Conservation (phyloP, 1,140 invertebrate genomes). For the Forficula auricularia region DNA sequence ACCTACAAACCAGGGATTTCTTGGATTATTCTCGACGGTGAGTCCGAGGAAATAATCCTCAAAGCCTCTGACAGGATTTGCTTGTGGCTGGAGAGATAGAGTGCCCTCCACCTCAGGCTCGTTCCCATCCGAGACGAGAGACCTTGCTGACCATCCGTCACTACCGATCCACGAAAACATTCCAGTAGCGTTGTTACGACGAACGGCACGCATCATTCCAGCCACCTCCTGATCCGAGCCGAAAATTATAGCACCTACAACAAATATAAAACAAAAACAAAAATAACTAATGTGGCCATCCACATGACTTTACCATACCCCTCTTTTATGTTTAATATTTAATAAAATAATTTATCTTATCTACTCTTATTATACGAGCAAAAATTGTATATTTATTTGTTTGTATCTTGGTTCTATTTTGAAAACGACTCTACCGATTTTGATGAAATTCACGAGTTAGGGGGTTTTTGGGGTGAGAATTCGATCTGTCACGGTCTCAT, state of each 20-base stretch:
- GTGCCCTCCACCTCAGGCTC: slow-evolving; percentile 81
- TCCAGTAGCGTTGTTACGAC: slow-evolving; percentile 70
- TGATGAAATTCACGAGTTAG: too few relatives aligned
- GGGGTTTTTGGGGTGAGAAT: too few relatives aligned
- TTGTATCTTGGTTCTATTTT: too few relatives aligned
- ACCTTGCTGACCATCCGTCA: slow-evolving; percentile 78
- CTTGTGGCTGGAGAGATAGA: slow-evolving; percentile 75
- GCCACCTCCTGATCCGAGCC: slow-evolving; percentile 93
- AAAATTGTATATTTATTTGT: too few relatives aligned
- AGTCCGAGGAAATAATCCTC: slow-evolving; percentile 73
- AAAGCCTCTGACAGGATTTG: slow-evolving; percentile 71
- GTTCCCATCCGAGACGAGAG: slow-evolving; percentile 73
- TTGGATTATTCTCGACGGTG: slow-evolving; percentile 66
- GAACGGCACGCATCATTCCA: slow-evolving; percentile 78
- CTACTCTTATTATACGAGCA: too few relatives aligned
- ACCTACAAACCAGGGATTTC: slow-evolving; percentile 90
- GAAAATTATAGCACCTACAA: slow-evolving; percentile 81
- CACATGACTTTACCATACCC: too few relatives aligned
- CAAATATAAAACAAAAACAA: slow-evolving; percentile 16
- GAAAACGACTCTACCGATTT: too few relatives aligned
- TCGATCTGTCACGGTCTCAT: too few relatives aligned
- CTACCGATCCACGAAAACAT: slow-evolving; percentile 88
- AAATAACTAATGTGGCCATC: too few relatives aligned
- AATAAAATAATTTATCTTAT: too few relatives aligned
- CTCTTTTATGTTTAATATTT: too few relatives aligned